Conservation (phyloP, 1,140 invertebrate species). For the Drosophila nigromelanica region DNA sequence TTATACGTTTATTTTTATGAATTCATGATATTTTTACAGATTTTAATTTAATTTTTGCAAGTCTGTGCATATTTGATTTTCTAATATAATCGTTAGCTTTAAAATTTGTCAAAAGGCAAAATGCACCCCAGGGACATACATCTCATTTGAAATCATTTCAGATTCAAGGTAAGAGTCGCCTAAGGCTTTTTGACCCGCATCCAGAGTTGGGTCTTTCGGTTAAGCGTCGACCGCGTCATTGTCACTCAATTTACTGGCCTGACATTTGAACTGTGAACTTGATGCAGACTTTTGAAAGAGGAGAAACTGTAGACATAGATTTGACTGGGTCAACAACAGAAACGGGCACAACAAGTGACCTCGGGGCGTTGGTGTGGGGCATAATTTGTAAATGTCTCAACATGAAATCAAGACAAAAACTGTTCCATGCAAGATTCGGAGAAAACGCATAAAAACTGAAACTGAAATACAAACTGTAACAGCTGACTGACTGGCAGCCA, state of each 20-base stretch:
- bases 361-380: constrained; percentile 22
- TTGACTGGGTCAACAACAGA: constrained; percentile 17
- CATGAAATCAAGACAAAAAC: constrained; percentile 37
- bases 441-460: constrained; percentile 25
- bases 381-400: constrained; percentile 71
- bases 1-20: no score
- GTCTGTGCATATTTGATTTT: neutral
- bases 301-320: constrained; percentile 42
- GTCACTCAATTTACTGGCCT: constrained; percentile 66
- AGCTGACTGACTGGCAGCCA: constrained; percentile 38
- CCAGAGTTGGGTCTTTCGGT: constrained; percentile 20
- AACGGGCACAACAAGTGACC: constrained; percentile 43
- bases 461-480: constrained; percentile 20
- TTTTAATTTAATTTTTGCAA: no score
- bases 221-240: constrained; percentile 57
- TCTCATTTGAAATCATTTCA: constrained; percentile 21
- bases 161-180: constrained; percentile 21
- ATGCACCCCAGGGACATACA: constrained; percentile 3
- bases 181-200: constrained; percentile 20
- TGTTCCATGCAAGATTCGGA: constrained; percentile 9
- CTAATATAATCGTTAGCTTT: neutral
- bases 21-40: no score
- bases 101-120: neutral
- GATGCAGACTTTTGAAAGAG: constrained; percentile 28
- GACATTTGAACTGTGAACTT: constrained; percentile 66